Evolutionary conservation across 1,140 invertebrate genomes (phyloP).

Genomic region (Drosophila mojavensis): DNA sequence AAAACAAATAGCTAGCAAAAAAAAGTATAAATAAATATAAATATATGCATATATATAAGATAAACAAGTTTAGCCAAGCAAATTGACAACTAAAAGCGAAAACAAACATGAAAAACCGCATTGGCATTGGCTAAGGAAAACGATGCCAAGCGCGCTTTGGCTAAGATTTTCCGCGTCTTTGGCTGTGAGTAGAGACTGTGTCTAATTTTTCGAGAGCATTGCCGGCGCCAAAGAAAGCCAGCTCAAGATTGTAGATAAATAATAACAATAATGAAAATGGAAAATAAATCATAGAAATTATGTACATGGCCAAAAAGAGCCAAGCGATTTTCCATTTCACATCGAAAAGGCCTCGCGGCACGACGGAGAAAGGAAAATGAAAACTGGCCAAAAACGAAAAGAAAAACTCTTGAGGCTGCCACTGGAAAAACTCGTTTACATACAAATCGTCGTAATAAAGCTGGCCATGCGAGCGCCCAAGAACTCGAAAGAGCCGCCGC

Average conservation of each 20-base stretch:
- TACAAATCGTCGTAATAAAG: conserved; percentile 84
- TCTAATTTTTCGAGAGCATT: conserved; percentile 34
- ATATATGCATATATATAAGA: conserved; percentile 34
- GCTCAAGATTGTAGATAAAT: conserved; percentile 43
- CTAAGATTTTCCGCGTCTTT: conserved; percentile 31
- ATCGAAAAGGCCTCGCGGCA: conserved; percentile 52
- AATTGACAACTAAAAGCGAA: conserved; percentile 53
- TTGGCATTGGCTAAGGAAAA: conserved; percentile 53
- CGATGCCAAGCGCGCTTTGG: conserved; percentile 41
- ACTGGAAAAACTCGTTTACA: conserved; percentile 84
- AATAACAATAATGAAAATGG: conserved; percentile 61
- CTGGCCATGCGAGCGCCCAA: conserved; percentile 83
- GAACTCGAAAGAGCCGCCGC: conserved; percentile 82
- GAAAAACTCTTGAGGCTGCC: conserved; percentile 33
- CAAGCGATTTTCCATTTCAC: conserved; percentile 73
- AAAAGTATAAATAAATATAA: conserved; percentile 21
- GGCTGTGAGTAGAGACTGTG: conserved; percentile 5
- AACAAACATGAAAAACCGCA: conserved; percentile 50
- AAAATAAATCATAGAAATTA: conserved; percentile 80
- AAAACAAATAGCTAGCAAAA: conserved; percentile 15
- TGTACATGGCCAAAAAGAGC: conserved; percentile 46
- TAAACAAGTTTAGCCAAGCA: conserved; percentile 62
- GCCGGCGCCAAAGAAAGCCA: conserved; percentile 57
- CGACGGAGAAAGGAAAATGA: conserved; percentile 73
- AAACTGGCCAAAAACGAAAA: conserved; percentile 62